Evolutionary conservation across 2,797 vertebrate species (phyloP), one percentile per base, ranked within the genome.

Genomic region (Steatocranus sp.): DNA sequence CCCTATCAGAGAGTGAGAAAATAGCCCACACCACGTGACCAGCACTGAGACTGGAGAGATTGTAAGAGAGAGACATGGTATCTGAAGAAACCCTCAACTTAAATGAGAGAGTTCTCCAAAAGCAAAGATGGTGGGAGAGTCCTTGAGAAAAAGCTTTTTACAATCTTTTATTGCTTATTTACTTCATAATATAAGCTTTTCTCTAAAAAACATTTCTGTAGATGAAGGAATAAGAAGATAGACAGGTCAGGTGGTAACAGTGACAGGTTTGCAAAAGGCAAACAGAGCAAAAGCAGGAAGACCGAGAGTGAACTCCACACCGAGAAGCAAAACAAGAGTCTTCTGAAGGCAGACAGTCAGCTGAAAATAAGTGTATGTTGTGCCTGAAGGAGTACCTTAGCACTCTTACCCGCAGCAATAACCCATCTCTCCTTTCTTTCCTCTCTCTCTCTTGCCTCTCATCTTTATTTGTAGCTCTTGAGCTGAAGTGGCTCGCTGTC

Each of bases 381-480:
- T 9, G 82, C 91, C 92, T 84, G 86, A 79, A 88, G 91, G 81
- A 88, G 85, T 77, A 83, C 81, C 79, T 75, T 80, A 30, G 66
- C 84, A 78, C 77, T 84, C 48, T 74, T 58, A 86, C 86, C 87
- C 76, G 78, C 85, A 87, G 83, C 89, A 75, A 27, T 48, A 75
- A 79, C 78, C 79, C 14, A 1, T 38, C 53, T 58, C 50, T 9
- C 51, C 80, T 80, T 84, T 61, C 76, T 83, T 86, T 89, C 38
- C 38, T 70, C 66, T 18, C 61, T 58, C 54, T 66, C 34, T 38
- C 7, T 14, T 3, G n/a, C 34, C 34, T 63, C 23, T 70, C 25
- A 18, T 48, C 66, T 73, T 48, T 73, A 15, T 41, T 23, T 84
- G 50, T 53, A 78, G 82, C 80, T 79, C 87, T 87, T 49, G n/a